These are phyloP conservation scores for Drosophila acutilabella DNA, from an alignment of 2,888 invertebrate genomes.

Conservation along the genomic window DNA sequence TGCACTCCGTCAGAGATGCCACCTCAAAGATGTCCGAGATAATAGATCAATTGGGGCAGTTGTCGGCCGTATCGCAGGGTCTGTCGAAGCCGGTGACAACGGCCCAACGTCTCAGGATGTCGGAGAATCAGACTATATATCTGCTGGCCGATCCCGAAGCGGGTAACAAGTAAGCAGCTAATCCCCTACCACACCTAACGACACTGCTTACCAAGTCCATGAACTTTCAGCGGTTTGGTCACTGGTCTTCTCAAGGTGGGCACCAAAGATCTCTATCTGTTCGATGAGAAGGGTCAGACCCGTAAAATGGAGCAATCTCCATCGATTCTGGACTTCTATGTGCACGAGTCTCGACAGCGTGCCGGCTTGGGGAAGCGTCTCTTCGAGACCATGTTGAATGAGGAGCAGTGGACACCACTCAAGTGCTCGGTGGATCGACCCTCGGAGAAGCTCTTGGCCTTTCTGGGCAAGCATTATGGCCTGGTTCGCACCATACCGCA, in stretches of 20 bases:
- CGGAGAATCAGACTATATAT: slow-evolving; percentile 85
- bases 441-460: slow-evolving; percentile 94
- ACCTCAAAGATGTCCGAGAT: slow-evolving; percentile 88
- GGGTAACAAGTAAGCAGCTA: slow-evolving; percentile 86
- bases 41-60: slow-evolving; percentile 90
- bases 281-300: slow-evolving; percentile 89
- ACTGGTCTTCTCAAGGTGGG: slow-evolving; percentile 96
- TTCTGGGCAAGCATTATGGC: slow-evolving; percentile 93
- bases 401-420: slow-evolving; percentile 88
- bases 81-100: slow-evolving; percentile 91
- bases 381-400: slow-evolving; percentile 94
- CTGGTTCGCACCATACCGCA: slow-evolving; percentile 89
- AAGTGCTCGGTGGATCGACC: slow-evolving; percentile 97
- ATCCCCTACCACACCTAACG: too few relatives aligned
- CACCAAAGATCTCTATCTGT: slow-evolving; percentile 94
- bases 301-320: slow-evolving; percentile 92
- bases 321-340: slow-evolving; percentile 97
- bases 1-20: slow-evolving; percentile 86
- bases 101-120: slow-evolving; percentile 88
- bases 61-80: slow-evolving; percentile 91
- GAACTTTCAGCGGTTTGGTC: slow-evolving; percentile 88
- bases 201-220: background rate
- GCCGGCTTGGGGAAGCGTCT: slow-evolving; percentile 93
- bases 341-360: slow-evolving; percentile 93
- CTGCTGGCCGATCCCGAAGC: slow-evolving; percentile 83